Evolutionary conservation across 2,888 invertebrate genomes (phyloP), one percentile per base, ranked within the genome.

Genomic region (Drosophila rubida): DNA sequence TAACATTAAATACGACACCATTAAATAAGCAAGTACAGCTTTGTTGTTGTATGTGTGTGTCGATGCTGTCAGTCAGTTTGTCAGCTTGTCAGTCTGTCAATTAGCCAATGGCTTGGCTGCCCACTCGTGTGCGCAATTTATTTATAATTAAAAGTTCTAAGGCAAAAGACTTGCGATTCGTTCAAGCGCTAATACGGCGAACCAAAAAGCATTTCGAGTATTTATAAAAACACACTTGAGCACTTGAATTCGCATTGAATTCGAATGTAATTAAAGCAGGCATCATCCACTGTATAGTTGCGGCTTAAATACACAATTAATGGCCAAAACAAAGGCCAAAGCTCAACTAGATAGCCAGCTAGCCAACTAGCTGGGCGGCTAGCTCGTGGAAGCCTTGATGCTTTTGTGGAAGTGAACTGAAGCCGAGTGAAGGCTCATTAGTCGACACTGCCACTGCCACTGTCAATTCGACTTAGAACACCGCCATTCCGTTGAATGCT

Each of bases 91-190:
- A 50, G 70, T 23, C 32, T 77, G 74, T 84, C 85, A 80, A 80
- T 80, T 74, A 80, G 85, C 63, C 60, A 65, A 67, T 58, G 19
- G 41, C 27, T 51, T 49, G 60, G 9, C 58, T 49, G 44, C 72
- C 76, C 72, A 77, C 79, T 69, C 82, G 73, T 69, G 69, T 73
- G 50, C 22, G 69, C 68, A 79, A 82, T 87, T 79, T 78, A 79
- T 65, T 70, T 87, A 74, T 82, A 89, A 88, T 88, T 82, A 84
- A 89, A 74, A 74, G 89, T 88, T 84, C 89, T 84, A 73, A 82
- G 70, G 68, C 72, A 71, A 82, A 79, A 88, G 82, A 80, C 86
- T 82, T 82, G 88, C 89, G 87, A 89, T 68, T 88, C 89, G 85
- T 78, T 89, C 69, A 88, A 78, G 73, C 85, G 69, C 66, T 83